Conservation (phyloP, 2,888 invertebrate species). For the Troilus luridus region DNA sequence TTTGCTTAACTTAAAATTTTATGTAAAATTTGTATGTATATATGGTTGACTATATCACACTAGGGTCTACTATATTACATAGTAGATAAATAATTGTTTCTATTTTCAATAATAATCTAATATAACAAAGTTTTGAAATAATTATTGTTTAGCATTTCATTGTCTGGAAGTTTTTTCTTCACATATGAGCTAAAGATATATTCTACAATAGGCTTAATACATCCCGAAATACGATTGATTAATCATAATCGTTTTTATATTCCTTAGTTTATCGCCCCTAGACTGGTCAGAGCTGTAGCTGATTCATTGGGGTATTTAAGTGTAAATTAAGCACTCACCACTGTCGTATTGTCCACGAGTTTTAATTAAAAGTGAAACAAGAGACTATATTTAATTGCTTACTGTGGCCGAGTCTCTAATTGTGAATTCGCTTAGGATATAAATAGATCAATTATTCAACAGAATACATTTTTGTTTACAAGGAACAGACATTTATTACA, state of each 20-base stretch:
- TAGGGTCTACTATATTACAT: too few relatives aligned
- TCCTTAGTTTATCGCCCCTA: neutral
- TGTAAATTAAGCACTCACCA: neutral
- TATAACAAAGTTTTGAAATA: too few relatives aligned
- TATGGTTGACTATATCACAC: too few relatives aligned
- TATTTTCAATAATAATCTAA: too few relatives aligned
- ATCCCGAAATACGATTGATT: neutral
- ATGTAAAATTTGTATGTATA: too few relatives aligned
- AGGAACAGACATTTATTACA: neutral
- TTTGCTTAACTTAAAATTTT: too few relatives aligned
- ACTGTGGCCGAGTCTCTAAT: neutral
- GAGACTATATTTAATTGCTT: slow-evolving; percentile 22
- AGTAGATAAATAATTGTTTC: too few relatives aligned
- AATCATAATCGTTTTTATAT: neutral
- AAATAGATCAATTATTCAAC: neutral
- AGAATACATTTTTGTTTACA: neutral
- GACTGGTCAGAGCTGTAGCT: neutral
- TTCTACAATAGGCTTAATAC: neutral
- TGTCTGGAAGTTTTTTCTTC: neutral
- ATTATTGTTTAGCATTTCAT: too few relatives aligned
- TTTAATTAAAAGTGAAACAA: slow-evolving; percentile 24
- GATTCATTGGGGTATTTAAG: slow-evolving; percentile 21
- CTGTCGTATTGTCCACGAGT: neutral
- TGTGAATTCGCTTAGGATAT: neutral
- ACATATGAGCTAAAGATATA: neutral